Evolutionary conservation across 2,888 invertebrate species (phyloP), one percentile per base, ranked within the genome.

Genomic region (Schizaphis graminum): DNA sequence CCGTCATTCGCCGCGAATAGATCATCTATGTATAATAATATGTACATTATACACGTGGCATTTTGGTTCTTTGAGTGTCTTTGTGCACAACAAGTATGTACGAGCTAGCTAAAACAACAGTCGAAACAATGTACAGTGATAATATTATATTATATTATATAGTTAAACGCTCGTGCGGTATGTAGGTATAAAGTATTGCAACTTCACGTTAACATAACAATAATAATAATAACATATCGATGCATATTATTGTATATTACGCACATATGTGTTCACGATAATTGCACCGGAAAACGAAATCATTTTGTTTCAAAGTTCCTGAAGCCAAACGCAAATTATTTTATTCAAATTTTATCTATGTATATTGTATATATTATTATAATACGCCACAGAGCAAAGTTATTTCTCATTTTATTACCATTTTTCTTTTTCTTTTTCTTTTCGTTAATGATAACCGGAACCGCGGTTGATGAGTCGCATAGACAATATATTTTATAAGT

Each of bases 371-470:
- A 16, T 41, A n/a, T 16, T 56, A 41, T n/a, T 67, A 53, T 53
- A 44, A 91, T 85, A 85, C 35, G 24, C 11, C 16, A 35, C 11
- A 13, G 13, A 86, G 85, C 47, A 47, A 61, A 67, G 67, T 88
- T 92, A 47, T 92, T 92, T 53, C 88, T 49, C 53, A 49, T 87
- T 87, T 92, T 92, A 67, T 92, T 92, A 91, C n/a, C 44, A 47
- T 91, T 85, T 91, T 92, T 44, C n/a, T 77, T 88, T 49, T 87
- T 11, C 28, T 11, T 53, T 57, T 44, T 35, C 47, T 61, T 86
- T 44, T 35, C 28, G 90, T 61, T 94, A 94, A 94, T 67, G 90
- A 91, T 91, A 49, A 91, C 90, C 90, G 94, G 94, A 94, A 91
- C 57, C 57, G 41, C 86, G 94, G 94, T 91, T 90, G 90, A 94